A percentile compares a stretch with the other conserved stretches of the same genome.
phyloP scores from a whole-genome alignment of 2,797 vertebrate species.

The Microhierax caerulescens region DNA sequence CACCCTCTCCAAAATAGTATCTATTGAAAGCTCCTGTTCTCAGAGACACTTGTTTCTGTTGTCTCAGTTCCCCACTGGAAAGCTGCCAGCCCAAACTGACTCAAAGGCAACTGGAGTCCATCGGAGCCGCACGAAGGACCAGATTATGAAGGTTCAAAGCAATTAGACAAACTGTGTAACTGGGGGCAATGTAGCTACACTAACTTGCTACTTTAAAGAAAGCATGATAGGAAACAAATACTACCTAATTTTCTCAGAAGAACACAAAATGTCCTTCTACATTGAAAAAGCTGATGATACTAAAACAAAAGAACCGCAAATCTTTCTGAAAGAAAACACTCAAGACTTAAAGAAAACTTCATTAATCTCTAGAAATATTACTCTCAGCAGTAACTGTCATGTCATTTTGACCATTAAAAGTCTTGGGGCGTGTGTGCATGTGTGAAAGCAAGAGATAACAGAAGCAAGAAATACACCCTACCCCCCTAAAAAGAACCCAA shows the following conservation, averaged over 20 bases:
- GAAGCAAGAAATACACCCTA: neutral
- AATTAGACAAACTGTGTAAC: neutral
- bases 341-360: conserved; percentile 4
- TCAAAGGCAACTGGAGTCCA: neutral
- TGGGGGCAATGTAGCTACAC: neutral
- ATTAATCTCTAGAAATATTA: conserved; percentile 31
- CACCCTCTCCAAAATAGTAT: neutral
- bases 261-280: neutral
- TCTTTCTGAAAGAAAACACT: neutral
- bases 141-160: neutral
- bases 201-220: neutral
- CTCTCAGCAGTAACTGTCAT: neutral
- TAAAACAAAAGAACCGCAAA: neutral
- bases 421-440: neutral
- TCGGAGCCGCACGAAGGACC: neutral
- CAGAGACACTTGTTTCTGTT: neutral
- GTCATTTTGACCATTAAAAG: conserved; percentile 27
- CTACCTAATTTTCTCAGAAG: neutral
- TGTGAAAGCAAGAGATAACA: neutral
- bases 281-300: neutral
- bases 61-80: neutral
- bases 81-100: neutral
- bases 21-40: neutral
- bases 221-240: neutral
- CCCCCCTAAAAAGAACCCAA: neutral